Conservation (phyloP, 2,888 invertebrate genomes). For the Limnephilus lunatus region DNA sequence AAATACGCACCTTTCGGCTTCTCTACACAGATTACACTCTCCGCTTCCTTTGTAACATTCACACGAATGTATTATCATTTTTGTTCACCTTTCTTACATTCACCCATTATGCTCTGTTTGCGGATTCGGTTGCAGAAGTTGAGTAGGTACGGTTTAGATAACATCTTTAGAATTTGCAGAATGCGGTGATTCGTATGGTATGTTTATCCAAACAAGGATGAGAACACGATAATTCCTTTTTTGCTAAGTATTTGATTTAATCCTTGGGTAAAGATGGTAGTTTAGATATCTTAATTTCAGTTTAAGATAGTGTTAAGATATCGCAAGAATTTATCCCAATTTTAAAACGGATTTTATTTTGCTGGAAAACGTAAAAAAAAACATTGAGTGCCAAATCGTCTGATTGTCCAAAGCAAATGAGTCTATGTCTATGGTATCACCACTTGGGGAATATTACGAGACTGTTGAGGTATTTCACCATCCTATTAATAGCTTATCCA, state of each 20-base stretch:
- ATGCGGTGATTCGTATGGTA: not conserved
- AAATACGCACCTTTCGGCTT: not conserved
- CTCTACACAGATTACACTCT: not conserved
- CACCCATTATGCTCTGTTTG: slow-evolving; percentile 1
- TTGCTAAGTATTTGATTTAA: not conserved
- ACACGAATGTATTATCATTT: not conserved
- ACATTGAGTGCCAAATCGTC: too few species aligned
- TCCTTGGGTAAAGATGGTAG: not conserved
- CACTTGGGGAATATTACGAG: too few species aligned
- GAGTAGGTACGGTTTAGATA: not conserved
- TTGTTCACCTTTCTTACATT: not conserved
- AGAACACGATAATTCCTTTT: not conserved
- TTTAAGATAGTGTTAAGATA: not conserved
- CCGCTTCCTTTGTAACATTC: not conserved
- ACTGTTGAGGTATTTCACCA: too few species aligned
- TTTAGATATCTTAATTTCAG: not conserved
- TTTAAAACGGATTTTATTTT: not conserved
- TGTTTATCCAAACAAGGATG: not conserved
- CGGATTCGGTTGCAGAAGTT: slow-evolving; percentile 23
- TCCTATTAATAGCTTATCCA: too few species aligned
- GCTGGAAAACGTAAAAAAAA: too few species aligned
- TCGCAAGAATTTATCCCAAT: not conserved
- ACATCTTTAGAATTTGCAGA: slow-evolving; percentile 12
- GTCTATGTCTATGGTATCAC: too few species aligned
- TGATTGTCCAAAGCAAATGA: too few species aligned